phyloP scores from a whole-genome alignment of 1,140 invertebrate genomes.

The Drosophila grimshawi region DNA sequence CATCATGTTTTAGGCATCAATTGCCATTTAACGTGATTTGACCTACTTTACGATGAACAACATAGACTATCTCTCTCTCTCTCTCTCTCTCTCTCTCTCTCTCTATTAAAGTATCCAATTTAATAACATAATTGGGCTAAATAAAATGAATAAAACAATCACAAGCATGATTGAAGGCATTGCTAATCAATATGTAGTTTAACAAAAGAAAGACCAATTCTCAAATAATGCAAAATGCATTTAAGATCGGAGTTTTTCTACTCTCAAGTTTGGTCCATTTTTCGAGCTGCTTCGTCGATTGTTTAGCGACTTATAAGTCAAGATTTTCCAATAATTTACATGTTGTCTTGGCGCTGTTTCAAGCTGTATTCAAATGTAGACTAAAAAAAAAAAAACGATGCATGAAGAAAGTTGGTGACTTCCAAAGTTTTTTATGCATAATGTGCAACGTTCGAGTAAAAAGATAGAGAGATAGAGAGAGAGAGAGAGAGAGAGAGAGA shows the following conservation, averaged over 20 bases:
- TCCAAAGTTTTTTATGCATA: neutral
- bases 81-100: neutral
- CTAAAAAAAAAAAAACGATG: neutral
- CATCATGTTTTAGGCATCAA: slow-evolving; percentile 1
- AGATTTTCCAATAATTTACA: slow-evolving; percentile 3
- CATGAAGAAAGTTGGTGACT: slow-evolving; percentile 2
- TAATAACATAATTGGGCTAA: too few relatives aligned
- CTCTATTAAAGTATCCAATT: neutral
- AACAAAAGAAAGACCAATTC: too few relatives aligned
- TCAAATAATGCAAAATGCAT: too few relatives aligned
- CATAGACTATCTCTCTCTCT: neutral
- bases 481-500: neutral
- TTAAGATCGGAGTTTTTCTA: neutral
- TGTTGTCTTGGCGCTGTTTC: slow-evolving; percentile 5
- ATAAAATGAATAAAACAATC: too few relatives aligned
- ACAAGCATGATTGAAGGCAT: too few relatives aligned
- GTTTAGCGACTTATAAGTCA: neutral
- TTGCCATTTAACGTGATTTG: slow-evolving; percentile 32
- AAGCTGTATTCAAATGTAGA: slow-evolving; percentile 4
- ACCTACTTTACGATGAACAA: slow-evolving; percentile 13
- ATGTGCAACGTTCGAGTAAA: neutral
- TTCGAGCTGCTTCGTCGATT: too few relatives aligned
- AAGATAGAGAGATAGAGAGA: neutral
- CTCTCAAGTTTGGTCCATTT: neutral
- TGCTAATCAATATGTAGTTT: too few relatives aligned